A percentile compares a stretch with the other conserved stretches of the same genome.
Conservation (phyloP, 1,140 invertebrate species). For the Phortica variegata region DNA sequence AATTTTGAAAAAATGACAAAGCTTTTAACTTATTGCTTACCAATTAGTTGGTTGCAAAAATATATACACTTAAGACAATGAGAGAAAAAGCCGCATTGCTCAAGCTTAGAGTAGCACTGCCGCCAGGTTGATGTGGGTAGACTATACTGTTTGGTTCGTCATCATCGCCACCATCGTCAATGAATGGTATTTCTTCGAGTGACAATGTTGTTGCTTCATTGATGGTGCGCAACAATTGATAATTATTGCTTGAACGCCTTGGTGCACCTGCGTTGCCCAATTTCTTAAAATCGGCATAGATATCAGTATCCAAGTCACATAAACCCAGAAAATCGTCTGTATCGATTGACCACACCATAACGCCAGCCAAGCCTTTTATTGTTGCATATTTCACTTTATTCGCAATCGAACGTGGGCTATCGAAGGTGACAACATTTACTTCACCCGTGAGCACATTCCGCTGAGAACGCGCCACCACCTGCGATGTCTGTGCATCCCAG, state of each 20-base stretch:
- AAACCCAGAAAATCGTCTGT: slow-evolving; percentile 74
- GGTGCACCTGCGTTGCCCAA: slow-evolving; percentile 41
- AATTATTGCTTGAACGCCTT: slow-evolving; percentile 57
- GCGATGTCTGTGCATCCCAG: slow-evolving; percentile 64
- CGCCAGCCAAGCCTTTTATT: slow-evolving; percentile 69
- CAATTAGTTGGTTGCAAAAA: no score
- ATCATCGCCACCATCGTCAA: slow-evolving; percentile 26
- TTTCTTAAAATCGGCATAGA: slow-evolving; percentile 56
- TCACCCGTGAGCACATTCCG: slow-evolving; percentile 53
- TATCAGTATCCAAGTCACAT: slow-evolving; percentile 60
- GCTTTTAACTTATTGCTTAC: no score
- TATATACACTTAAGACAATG: no score
- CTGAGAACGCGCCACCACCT: slow-evolving; percentile 60
- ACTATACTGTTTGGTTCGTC: slow-evolving; percentile 57
- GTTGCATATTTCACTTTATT: slow-evolving; percentile 66
- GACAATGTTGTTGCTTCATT: slow-evolving; percentile 62
- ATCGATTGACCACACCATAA: slow-evolving; percentile 82
- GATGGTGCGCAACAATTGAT: slow-evolving; percentile 65
- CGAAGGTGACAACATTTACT: slow-evolving; percentile 62
- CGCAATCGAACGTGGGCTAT: slow-evolving; percentile 63
- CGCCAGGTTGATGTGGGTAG: no score
- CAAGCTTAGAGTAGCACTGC: no score
- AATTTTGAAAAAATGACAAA: background rate
- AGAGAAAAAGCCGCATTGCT: no score
- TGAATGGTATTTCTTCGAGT: slow-evolving; percentile 62